Evolutionary conservation across 1,140 invertebrate genomes (phyloP), one percentile per base, ranked within the genome.

Genomic region (Zaprionus ornatus): DNA sequence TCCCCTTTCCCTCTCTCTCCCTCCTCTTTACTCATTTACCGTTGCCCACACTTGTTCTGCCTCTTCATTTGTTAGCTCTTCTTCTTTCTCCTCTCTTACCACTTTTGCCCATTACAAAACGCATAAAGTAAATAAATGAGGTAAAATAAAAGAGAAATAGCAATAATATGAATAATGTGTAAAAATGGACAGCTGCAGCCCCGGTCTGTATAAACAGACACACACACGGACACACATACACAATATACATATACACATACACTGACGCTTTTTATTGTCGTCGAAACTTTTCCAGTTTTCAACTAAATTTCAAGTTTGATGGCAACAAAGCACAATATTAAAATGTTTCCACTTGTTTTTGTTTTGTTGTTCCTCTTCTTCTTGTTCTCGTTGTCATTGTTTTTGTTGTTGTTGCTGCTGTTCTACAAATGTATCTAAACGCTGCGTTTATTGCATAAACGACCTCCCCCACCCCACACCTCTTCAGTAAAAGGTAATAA

Each of bases 101-200:
- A 77, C 77, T 80, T 73, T 79, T 77, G 54, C 62, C 77, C 74
- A 71, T 71, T 61, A 66, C 63, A 52, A 66, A 42, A 45, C 35
- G 17, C 48, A 65, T 54, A 25, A 29, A 50, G 48, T 45, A 37
- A 37, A n/a, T 56, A 50, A 50, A 50, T 50, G 45, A 50, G 19
- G 19, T 15, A 45, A 40, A 40, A 25, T 17, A 42, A 62, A 42
- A 62, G 19, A 13, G 40, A 40, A 19, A 7, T 27, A 17, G 40
- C 40, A 54, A 37, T 13, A 21, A 50, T 19, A 50, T 21, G 42
- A 32, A 37, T 13, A 21, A 50, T 19, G 45, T 50, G 42, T 29
- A 29, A 29, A 62, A 62, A 62, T 29, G 17, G 60, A 63, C 61
- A 63, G 45, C 61, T 63, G 61, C 29, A 45, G 37, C 37, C 37